Evolutionary conservation across 2,888 invertebrate species (phyloP), one percentile per base, ranked within the genome.

Genomic region (Nemapogon koenigi): DNA sequence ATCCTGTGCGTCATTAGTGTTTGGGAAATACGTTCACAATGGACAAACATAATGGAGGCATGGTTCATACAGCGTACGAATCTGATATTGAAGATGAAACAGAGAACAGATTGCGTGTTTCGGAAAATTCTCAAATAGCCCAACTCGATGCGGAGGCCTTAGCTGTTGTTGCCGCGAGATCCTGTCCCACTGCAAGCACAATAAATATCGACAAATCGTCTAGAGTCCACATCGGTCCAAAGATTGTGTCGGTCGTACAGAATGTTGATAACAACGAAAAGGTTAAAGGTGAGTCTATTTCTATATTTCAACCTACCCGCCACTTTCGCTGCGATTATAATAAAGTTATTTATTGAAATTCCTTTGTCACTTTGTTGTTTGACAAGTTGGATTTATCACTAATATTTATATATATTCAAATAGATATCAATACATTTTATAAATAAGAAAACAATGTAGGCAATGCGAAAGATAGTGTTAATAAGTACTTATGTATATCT

Each of bases 211-310:
- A 56, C 36, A 64, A 63, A 37, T 69, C 70, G 3, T 53, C 61
- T 2, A 53, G 57, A 11, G 59, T 72, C 27, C 73, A 73, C 50
- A 56, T 75, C 40, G 75, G 76, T 3, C 63, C 70, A 11, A 70
- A 67, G 48, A 62, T 73, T 43, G 60, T 68, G 14, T 59, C 62
- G 8, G 63, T 73, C 36, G 72, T 66, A 3, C 69, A 72, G 42
- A 70, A 66, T 43, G 59, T 75, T 2, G 65, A 70, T 44, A 65
- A 62, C 51, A 61, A 58, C 10, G 71, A 72, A 47, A 62, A 70
- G 48, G 56, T 76, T 43, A 69, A 69, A 65, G 73, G 76, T 75
- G 50, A 69, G 65, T 19, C 16, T 28, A n/a, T 11, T 28, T 37
- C 8, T n/a, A n/a, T n/a, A n/a, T n/a, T n/a, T n/a, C n/a, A n/a